These are phyloP conservation scores for Lithophane semibrunnea DNA, from an alignment of 2,888 invertebrate species.

Conservation along the genomic window DNA sequence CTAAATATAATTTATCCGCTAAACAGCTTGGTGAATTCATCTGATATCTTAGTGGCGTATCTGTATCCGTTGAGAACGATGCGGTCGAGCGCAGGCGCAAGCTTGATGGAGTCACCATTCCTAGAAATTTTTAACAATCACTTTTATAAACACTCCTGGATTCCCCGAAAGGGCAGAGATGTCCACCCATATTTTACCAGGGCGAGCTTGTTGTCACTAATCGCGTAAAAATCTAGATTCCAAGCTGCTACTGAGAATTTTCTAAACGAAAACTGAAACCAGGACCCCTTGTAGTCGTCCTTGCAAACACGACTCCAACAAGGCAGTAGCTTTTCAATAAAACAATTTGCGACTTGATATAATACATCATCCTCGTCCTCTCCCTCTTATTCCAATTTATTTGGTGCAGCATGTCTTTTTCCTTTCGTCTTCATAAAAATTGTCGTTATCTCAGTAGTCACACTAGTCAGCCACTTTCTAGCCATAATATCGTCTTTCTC, in stretches of 20 bases:
- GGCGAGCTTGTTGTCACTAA: not conserved
- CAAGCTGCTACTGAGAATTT: not conserved
- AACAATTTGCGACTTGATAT: not conserved
- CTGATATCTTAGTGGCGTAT: conserved; percentile 75
- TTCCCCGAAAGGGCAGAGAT: not conserved
- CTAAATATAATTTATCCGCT: conserved; percentile 56
- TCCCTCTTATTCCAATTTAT: not conserved
- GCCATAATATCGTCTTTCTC: not conserved
- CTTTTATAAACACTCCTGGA: not conserved
- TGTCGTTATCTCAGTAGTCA: not conserved
- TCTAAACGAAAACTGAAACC: not conserved
- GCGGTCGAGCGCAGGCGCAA: conserved; percentile 72
- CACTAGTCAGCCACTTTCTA: not conserved
- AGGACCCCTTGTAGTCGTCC: not conserved
- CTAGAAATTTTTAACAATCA: conserved; percentile 34
- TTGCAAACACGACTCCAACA: not conserved
- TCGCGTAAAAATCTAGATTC: not conserved
- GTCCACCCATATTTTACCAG: not conserved
- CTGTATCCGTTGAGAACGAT: conserved; percentile 73
- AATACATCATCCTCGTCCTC: not conserved
- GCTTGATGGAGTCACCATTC: conserved; percentile 66
- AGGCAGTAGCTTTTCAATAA: not conserved
- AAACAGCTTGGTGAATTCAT: conserved; percentile 75
- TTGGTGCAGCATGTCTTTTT: not conserved
- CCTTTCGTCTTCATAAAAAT: not conserved